Evolutionary conservation across 2,888 invertebrate genomes (phyloP), one percentile per base, ranked within the genome.

Genomic region (Hydraecia micacea): DNA sequence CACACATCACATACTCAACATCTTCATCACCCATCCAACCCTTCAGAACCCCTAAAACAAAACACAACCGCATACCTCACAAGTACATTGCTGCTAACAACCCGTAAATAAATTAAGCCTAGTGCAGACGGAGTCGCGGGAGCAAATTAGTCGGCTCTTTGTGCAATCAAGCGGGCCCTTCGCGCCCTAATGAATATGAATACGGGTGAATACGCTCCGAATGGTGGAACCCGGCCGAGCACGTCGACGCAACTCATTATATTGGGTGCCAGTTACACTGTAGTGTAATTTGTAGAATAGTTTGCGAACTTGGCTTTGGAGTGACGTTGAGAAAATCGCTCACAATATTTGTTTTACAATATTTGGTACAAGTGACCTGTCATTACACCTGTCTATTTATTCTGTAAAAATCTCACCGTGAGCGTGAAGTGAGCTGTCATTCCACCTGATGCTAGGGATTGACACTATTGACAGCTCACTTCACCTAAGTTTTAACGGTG

Each of bases 101-200:
- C 81, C 90, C 91, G 92, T 95, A 94, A 95, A 93, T 93, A 94
- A 93, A 95, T 95, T 95, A 95, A 94, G 91, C 87, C 89, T 91
- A 90, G 89, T 86, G 88, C 91, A 93, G 93, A 90, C 94, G 90
- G 90, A 95, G 94, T 93, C 94, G 91, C 94, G 93, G 93, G 93
- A 91, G 93, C 91, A 92, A 97, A 97, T 97, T 97, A 97, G 96
- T 94, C 91, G 89, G 93, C 96, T 95, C 97, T 97, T 97, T 97
- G 97, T 97, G 97, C 97, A 97, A 97, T 97, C 97, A 97, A 94
- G 95, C 97, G 94, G 90, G 93, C 95, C 95, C 95, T 95, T 95
- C 94, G 93, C 93, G 92, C 92, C 93, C 95, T 96, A 96, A 96
- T 96, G 96, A 97, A 96, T 96, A 95, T 96, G 96, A 96, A 96